Evolutionary conservation across 2,113 vertebrate genomes (phyloP).

Genomic region (Fregata magnificens): DNA sequence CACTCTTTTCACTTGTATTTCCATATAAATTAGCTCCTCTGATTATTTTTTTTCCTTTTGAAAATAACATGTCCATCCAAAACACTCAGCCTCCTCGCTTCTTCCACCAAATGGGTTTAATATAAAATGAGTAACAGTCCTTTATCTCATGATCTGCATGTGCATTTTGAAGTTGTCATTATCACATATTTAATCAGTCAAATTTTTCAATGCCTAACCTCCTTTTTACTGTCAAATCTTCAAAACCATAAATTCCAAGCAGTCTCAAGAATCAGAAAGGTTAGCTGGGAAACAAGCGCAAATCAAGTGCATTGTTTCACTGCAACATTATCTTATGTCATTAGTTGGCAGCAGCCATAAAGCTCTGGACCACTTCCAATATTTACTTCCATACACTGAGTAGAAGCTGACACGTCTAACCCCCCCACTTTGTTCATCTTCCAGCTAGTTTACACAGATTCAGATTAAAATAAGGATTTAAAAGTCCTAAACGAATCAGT

Average conservation of each 20-base stretch:
- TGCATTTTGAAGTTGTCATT: constrained; percentile 18
- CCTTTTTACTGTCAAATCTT: neutral
- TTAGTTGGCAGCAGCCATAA: constrained; percentile 60
- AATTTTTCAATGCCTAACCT: neutral
- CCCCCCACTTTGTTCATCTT: constrained; percentile 19
- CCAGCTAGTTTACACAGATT: neutral
- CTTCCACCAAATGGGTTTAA: neutral
- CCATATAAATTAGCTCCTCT: neutral
- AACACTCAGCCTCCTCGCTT: neutral
- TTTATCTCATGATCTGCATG: constrained; percentile 1
- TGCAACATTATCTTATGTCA: constrained; percentile 56
- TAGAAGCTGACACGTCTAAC: constrained; percentile 40
- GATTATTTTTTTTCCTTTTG: neutral
- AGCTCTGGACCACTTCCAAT: constrained; percentile 52
- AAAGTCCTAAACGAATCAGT: neutral
- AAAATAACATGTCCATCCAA: neutral
- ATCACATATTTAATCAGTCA: neutral
- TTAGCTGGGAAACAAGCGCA: constrained; percentile 42
- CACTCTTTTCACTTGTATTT: neutral
- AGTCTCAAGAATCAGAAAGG: constrained; percentile 24
- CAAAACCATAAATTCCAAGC: neutral
- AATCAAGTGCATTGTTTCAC: constrained; percentile 55
- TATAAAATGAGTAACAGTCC: neutral
- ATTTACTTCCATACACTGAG: constrained; percentile 50
- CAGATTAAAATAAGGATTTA: neutral